Evolutionary conservation across 1,140 invertebrate species (phyloP).

Genomic region (Tetragnatha versicolor): DNA sequence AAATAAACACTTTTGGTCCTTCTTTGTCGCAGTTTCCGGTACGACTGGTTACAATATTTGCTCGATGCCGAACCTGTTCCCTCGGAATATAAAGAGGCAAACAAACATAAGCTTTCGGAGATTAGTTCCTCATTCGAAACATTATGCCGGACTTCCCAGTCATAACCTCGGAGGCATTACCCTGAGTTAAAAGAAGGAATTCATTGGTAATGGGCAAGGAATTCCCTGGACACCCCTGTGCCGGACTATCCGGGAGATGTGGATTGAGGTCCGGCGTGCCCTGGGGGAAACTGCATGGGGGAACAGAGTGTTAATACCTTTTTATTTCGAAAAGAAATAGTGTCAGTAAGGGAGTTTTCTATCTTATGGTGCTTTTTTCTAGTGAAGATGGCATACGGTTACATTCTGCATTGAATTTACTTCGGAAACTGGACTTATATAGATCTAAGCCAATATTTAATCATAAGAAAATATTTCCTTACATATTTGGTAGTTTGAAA

Average conservation of each 20-base stretch:
- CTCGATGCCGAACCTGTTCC: neutral
- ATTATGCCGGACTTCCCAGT: constrained; percentile 2
- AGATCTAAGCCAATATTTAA: too few species aligned
- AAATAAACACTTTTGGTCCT: too few species aligned
- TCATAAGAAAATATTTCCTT: too few species aligned
- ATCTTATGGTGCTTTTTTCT: too few species aligned
- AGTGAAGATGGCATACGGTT: too few species aligned
- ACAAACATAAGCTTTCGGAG: neutral
- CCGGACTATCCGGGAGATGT: constrained; percentile 5
- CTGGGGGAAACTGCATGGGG: neutral
- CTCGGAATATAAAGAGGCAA: constrained; percentile 8
- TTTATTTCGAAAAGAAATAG: constrained; percentile 18
- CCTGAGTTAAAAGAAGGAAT: constrained; percentile 7
- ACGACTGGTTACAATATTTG: neutral
- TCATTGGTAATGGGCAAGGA: constrained; percentile 14
- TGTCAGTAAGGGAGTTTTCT: too few species aligned
- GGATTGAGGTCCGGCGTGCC: neutral
- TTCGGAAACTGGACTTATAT: too few species aligned
- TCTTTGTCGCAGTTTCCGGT: neutral
- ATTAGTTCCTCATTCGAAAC: constrained; percentile 3
- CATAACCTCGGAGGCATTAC: constrained; percentile 32
- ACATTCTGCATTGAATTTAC: too few species aligned
- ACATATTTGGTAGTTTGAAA: too few species aligned
- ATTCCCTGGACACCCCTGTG: neutral
- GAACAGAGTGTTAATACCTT: constrained; percentile 34